phyloP scores from a whole-genome alignment of 2,888 invertebrate genomes.

The Norana najaformis region DNA sequence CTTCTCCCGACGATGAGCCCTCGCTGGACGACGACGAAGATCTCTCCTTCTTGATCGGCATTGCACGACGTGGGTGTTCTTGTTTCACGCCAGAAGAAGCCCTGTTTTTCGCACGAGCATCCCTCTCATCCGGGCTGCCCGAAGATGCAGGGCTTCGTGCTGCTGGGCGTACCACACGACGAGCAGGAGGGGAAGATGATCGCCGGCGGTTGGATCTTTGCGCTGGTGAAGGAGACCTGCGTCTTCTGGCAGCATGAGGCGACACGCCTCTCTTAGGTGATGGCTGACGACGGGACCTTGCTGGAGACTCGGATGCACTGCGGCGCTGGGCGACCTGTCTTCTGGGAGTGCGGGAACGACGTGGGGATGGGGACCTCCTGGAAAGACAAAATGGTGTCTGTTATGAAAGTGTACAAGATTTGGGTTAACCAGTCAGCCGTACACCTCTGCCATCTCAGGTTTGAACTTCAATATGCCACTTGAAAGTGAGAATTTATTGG shows the following conservation, averaged over 20 bases:
- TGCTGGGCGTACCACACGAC: background rate
- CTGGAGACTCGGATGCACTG: conserved; percentile 32
- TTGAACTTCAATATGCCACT: too few species aligned
- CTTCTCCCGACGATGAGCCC: background rate
- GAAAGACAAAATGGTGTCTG: background rate
- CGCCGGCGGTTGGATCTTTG: background rate
- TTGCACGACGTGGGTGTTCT: background rate
- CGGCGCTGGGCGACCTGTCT: background rate
- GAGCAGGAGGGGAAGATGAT: conserved; percentile 1
- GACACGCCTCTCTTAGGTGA: conserved; percentile 27
- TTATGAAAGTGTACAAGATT: background rate
- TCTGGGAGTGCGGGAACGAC: conserved; percentile 6
- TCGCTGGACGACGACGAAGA: conserved; percentile 7
- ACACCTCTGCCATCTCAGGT: too few species aligned
- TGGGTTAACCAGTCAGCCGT: too few species aligned
- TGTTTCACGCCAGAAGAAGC: background rate
- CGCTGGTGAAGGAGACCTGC: conserved; percentile 30
- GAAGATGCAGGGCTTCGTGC: background rate
- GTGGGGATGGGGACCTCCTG: background rate
- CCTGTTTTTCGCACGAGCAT: background rate
- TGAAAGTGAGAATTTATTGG: too few species aligned
- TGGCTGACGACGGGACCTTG: conserved; percentile 38
- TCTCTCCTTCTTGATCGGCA: background rate
- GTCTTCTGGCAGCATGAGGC: conserved; percentile 31
- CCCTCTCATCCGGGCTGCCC: conserved; percentile 18